Evolutionary conservation across 2,113 vertebrate species (phyloP).

Genomic region (Hemicordylus capensis): DNA sequence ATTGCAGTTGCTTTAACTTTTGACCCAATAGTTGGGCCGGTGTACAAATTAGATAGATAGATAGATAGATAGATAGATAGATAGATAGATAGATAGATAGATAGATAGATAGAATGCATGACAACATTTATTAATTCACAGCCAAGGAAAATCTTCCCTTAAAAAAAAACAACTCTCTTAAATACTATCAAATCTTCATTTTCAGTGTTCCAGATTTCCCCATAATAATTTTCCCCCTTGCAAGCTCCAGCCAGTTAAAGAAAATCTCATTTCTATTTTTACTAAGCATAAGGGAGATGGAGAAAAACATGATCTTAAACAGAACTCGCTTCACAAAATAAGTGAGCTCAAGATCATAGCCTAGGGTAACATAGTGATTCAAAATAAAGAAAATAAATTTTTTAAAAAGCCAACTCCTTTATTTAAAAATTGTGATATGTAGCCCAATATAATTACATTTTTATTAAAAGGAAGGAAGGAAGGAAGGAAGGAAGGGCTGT

Average conservation of each 20-base stretch:
- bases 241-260: neutral
- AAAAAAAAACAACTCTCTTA: neutral
- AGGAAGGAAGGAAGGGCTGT: too few relatives aligned
- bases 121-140: conserved; percentile 1
- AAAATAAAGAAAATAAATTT: neutral
- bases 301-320: neutral
- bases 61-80: too few relatives aligned
- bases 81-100: too few relatives aligned
- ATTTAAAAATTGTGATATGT: neutral
- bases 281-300: neutral
- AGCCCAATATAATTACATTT: neutral
- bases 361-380: neutral
- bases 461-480: neutral
- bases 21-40: too few relatives aligned
- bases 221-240: neutral
- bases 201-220: neutral
- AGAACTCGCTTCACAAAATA: neutral
- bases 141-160: neutral
- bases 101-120: neutral
- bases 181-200: neutral
- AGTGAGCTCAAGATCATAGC: neutral
- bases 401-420: neutral
- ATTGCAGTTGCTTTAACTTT: conserved; percentile 28
- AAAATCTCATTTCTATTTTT: neutral
- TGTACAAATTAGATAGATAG: too few relatives aligned